Base-by-base conservation (phyloP, 2,888 invertebrate genomes). In the Watsonalla binaria region DNA sequence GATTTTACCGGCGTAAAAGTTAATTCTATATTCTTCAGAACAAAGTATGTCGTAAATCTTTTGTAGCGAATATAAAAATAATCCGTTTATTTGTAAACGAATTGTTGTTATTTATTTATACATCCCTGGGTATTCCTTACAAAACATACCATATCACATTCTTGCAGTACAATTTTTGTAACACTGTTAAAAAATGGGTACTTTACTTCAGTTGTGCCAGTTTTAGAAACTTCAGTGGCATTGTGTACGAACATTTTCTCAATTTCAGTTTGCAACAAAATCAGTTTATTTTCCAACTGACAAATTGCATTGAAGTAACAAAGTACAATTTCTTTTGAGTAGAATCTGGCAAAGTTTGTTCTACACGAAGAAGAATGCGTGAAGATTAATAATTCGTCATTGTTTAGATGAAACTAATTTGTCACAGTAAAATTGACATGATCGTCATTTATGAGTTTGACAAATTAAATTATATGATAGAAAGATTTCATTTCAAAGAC, bases 251-350 rank as follows among this genome's bases (percentile, higher is more conserved):
- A 74, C 73, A 79, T 84, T 86, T 84, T 83, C 86, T 84, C 86
- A 84, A 85, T 86, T 86, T 85, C 82, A 86, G 85, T 86, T 87
- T 80, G 79, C 82, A 88, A 87, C 84, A 86, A 87, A 85, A 86
- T 86, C 83, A 81, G 84, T 86, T 86, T 86, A 87, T 86, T 84
- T 82, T 80, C 80, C 74, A 73, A 79, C 80, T 84, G 82, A 86
- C 79, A 86, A 86, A 88, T 88, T 86, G 83, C 78, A 82, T 80
- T 80, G 77, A 76, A 82, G 77, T 78, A 84, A 86, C 82, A 82
- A 83, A 82, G 78, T 78, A 79, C 76, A 77, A 78, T 80, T 82
- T 80, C 80, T 79, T 80, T 81, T 78, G 79, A 76, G 71, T 78
- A 78, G 74, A 82, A 78, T 75, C 74, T 79, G 72, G 74, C 76